Base-by-base conservation (phyloP, 2,797 vertebrate genomes). In the Synaphobranchus kaupii region DNA sequence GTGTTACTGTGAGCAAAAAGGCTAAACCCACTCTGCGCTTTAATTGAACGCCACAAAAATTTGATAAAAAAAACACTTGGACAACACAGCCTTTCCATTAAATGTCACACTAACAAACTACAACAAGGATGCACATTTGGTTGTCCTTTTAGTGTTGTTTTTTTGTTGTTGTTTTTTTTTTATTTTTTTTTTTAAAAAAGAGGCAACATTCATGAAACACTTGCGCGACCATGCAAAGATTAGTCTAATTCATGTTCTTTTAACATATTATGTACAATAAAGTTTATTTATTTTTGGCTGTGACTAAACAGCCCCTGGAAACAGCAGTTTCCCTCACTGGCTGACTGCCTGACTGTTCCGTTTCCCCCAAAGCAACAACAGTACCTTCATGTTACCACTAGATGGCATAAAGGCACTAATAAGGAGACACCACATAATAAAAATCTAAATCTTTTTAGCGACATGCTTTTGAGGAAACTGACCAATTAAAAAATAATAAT, bases 231-330 rank as follows among this genome's bases (percentile, higher is more conserved):
- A 87, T 87, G 88, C 73, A 85, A 87, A 89, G 60, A 86, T 73
- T 85, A 31, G 5, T 87, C 73, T 39, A 81, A 28, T 39, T 73
- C 83, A 83, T 81, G 44, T 85, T 86, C 56, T 87, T 87, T 88
- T 89, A 91, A 91, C 89, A 90, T 39, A 90, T 76, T 92, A 93
- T 94, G 89, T 91, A 93, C 88, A 94, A 86, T 68, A 89, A 86
- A 76, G 34, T n/a, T 31, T 68, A 78, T 78, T 80, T 81, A 82
- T 28, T 58, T 58, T 39, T 58, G 54, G 22, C 78, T 81, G 78
- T 81, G 44, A 81, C 47, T 81, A 48, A 81, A 81, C 78, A 50
- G 47, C 47, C 78, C 15, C 17, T 48, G 20, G 44, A 48, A 48
- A 80, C 76, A 80, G 47, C 10, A 50, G 8, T 81, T 47, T 12